These are phyloP conservation scores for Oreohelix idahoensis DNA, from an alignment of 1,140 invertebrate species.

Conservation along the genomic window DNA sequence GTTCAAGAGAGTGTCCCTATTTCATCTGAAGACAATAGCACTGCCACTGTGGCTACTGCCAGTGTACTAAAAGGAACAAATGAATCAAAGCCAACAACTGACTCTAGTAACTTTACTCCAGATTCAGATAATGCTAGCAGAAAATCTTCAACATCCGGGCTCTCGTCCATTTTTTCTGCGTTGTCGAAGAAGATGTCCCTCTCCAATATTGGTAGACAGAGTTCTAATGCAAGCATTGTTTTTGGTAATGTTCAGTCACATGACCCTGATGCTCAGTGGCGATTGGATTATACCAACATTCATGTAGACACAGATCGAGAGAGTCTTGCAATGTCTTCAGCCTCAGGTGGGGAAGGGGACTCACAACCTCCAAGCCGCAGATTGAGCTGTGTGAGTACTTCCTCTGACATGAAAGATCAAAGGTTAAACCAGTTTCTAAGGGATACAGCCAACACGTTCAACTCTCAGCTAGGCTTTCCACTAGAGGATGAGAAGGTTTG, in stretches of 20 bases:
- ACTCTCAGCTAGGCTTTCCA: background rate
- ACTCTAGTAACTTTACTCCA: background rate
- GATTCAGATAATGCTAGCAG: background rate
- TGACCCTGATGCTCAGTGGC: conserved; percentile 58
- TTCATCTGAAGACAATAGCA: background rate
- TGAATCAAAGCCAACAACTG: background rate
- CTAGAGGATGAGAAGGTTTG: conserved; percentile 37
- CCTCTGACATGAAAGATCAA: conserved; percentile 21
- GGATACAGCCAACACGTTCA: conserved; percentile 28
- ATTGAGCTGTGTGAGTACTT: conserved; percentile 26
- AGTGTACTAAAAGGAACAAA: background rate
- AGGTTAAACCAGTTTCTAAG: conserved; percentile 38
- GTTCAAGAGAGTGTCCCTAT: background rate
- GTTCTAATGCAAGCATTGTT: conserved; percentile 16
- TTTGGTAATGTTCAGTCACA: conserved; percentile 46
- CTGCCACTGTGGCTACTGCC: background rate
- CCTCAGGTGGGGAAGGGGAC: background rate
- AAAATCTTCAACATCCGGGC: background rate
- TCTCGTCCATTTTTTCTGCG: background rate
- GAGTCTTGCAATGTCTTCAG: conserved; percentile 26
- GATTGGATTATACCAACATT: conserved; percentile 64
- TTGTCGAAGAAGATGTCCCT: background rate
- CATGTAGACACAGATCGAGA: conserved; percentile 61
- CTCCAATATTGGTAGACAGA: conserved; percentile 8
- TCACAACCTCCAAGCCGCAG: background rate